Conservation (phyloP, 2,888 invertebrate genomes). For the Athalia cordata region DNA sequence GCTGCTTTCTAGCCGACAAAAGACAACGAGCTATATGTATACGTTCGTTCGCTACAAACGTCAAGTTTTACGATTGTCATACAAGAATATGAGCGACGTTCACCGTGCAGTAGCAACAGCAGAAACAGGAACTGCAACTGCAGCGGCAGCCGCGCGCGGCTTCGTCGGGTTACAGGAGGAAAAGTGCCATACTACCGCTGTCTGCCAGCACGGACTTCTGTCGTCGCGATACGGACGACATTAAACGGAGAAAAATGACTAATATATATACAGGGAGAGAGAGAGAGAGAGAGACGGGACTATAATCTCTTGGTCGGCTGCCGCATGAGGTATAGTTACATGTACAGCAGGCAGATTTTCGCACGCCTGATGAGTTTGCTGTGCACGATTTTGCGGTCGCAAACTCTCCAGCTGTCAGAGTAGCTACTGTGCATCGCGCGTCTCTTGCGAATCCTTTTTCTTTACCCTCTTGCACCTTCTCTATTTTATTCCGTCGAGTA, state of each 20-base stretch:
- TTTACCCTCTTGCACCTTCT: neutral
- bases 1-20: slow-evolving; percentile 51
- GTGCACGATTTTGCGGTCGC: slow-evolving; percentile 63
- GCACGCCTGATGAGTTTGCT: slow-evolving; percentile 68
- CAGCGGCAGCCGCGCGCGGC: no score
- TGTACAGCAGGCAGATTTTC: slow-evolving; percentile 62
- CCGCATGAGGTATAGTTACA: slow-evolving; percentile 13
- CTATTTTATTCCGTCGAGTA: slow-evolving; percentile 19
- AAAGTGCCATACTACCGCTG: no score
- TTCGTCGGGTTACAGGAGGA: no score
- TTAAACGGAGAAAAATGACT: slow-evolving; percentile 22
- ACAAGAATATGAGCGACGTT: slow-evolving; percentile 41
- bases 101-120: slow-evolving; percentile 34
- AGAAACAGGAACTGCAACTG: neutral
- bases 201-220: neutral
- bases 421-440: no score
- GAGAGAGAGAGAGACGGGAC: no score
- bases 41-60: neutral
- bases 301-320: neutral
- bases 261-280: neutral
- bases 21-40: slow-evolving; percentile 2
- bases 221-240: slow-evolving; percentile 17
- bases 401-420: slow-evolving; percentile 42
- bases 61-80: slow-evolving; percentile 50
- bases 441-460: slow-evolving; percentile 14